A percentile compares a stretch with the other conserved stretches of the same genome.
Evolutionary conservation across 2,888 invertebrate genomes (phyloP).

Genomic region (Nemotelus nigrinus): DNA sequence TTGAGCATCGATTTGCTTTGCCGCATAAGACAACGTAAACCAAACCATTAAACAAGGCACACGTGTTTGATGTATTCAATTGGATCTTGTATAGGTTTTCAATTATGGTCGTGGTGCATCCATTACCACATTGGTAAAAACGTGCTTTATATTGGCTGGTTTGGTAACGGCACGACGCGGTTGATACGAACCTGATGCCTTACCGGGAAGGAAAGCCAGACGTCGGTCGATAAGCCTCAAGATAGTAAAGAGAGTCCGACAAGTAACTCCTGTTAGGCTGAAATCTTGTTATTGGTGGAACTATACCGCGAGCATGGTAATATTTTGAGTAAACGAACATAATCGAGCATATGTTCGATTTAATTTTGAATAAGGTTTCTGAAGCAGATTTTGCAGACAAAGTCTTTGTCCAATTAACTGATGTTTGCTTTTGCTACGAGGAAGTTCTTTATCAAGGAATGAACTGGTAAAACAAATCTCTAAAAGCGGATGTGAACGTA

Average conservation of each 20-base stretch:
- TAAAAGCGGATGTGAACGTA: too few species aligned
- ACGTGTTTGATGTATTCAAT: constrained; percentile 43
- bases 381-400: too few species aligned
- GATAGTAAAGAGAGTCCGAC: too few species aligned
- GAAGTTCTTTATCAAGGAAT: too few species aligned
- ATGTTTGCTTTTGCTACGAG: too few species aligned
- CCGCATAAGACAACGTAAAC: constrained; percentile 8
- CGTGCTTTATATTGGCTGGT: constrained; percentile 6
- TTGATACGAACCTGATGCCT: not conserved
- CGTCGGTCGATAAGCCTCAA: too few species aligned
- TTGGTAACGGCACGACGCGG: not conserved
- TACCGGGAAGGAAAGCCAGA: not conserved
- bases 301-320: not conserved
- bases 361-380: too few species aligned
- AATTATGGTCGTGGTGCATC: constrained; percentile 28
- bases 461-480: too few species aligned
- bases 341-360: not conserved
- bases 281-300: too few species aligned
- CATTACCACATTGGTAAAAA: constrained; percentile 33
- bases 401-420: too few species aligned
- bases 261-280: too few species aligned
- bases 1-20: not conserved
- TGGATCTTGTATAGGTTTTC: constrained; percentile 39
- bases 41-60: constrained; percentile 37
- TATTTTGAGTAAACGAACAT: constrained; percentile 15